Evolutionary conservation across 1,140 invertebrate genomes (phyloP), one percentile per base, ranked within the genome.

Genomic region (Bradysia coprophila): DNA sequence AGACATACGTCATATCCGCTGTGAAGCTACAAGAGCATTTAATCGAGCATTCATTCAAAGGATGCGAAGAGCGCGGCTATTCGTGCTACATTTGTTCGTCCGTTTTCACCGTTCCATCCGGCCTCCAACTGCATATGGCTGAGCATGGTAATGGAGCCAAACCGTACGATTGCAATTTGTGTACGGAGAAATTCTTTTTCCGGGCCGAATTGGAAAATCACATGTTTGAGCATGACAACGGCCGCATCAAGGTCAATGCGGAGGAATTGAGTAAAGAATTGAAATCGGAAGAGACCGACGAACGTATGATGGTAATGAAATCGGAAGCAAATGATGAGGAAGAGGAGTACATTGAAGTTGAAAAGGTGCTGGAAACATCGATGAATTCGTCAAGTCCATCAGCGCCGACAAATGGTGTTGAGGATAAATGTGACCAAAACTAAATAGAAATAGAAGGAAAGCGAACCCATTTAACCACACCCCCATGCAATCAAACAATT

Each of bases 41-140:
- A 24, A 91, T 95, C 40, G 88, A 93, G 49, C 90, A 95, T 55
- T 91, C 82, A 1, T 93, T 91, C 54, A 80, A 78, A 23, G 84
- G 84, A 3, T 84, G 83, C 46, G 76, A 76, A 34, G 56, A 61
- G n/a, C 57, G 69, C 1, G 78, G 83, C 34, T 88, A 82, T 51
- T 78, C 76, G 2, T 95, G 90, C 55, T 89, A 87, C 56, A 69
- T 92, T 38, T 94, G 90, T 54, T 80, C 80, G n/a, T 73, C 83
- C 1, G 73, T 85, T 2, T 93, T 92, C 58, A 87, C 83, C 0
- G 77, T 75, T 4, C 76, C 88, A 2, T 66, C 68, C 3, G 80
- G 83, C 1, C 66, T 91, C 3, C 77, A 90, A 52, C 71, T 72
- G 28, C 90, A 94, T 57, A 82, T 91, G 57, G 65, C 69, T 2